phyloP scores from a whole-genome alignment of 2,113 vertebrate genomes.

The Myotis brandtii region DNA sequence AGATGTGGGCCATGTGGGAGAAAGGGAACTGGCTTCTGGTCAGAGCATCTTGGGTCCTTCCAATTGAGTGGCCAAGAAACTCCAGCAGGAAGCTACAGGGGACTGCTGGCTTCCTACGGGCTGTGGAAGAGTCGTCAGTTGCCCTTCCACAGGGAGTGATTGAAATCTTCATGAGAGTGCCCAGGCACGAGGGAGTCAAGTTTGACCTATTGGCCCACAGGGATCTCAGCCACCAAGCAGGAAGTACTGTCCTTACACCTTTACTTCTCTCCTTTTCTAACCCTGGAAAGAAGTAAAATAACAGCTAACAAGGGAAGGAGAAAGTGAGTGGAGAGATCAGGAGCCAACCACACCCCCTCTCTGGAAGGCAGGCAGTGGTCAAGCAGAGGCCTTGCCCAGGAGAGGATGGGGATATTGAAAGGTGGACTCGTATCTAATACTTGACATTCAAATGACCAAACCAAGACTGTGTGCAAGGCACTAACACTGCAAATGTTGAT shows the following conservation, averaged over 20 bases:
- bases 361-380: not conserved
- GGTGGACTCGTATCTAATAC: not conserved
- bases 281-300: not conserved
- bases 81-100: not conserved
- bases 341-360: not conserved
- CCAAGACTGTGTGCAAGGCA: not conserved
- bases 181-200: not conserved
- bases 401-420: not conserved
- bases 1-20: not conserved
- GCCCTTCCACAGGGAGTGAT: not conserved
- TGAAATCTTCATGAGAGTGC: not conserved
- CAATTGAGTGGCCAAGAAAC: not conserved
- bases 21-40: not conserved
- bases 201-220: not conserved
- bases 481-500: not conserved
- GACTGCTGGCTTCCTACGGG: not conserved
- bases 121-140: not conserved
- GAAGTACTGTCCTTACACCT: not conserved
- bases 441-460: not conserved
- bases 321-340: not conserved
- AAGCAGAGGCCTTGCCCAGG: not conserved
- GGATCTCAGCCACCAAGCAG: not conserved
- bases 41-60: not conserved
- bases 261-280: not conserved
- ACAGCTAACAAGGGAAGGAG: not conserved